Evolutionary conservation across 2,888 invertebrate genomes (phyloP).

Genomic region (Carabus problematicus): DNA sequence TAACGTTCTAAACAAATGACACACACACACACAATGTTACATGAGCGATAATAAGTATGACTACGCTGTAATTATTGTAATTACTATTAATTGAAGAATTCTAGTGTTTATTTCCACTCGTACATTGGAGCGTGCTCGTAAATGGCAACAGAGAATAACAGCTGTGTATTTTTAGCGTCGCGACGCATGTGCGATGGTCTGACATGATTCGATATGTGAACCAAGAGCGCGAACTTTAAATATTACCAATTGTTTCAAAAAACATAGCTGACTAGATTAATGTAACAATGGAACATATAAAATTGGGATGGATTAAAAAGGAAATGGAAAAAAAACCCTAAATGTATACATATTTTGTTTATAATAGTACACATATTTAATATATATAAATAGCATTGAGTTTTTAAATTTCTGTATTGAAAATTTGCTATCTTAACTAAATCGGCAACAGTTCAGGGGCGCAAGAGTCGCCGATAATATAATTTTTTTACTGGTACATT

Average conservation of each 20-base stretch:
- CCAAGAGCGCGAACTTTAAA: constrained; percentile 17
- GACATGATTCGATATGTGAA: constrained; percentile 16
- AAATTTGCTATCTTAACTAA: too few species aligned
- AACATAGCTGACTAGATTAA: neutral
- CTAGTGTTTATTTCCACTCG: constrained; percentile 16
- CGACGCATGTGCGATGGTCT: constrained; percentile 21
- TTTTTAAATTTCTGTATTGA: too few species aligned
- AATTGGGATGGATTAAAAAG: too few species aligned
- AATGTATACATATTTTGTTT: too few species aligned
- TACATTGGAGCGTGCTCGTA: constrained; percentile 27
- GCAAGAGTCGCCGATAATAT: too few species aligned
- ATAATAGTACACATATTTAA: too few species aligned
- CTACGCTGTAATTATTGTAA: constrained; percentile 17
- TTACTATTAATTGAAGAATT: constrained; percentile 22
- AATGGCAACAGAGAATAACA: constrained; percentile 25
- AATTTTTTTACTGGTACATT: too few species aligned
- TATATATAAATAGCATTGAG: too few species aligned
- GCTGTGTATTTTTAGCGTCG: constrained; percentile 36
- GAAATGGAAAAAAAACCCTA: too few species aligned
- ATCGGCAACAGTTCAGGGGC: too few species aligned
- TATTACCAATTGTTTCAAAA: neutral
- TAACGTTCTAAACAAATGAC: constrained; percentile 14
- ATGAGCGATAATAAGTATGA: neutral
- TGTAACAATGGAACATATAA: too few species aligned
- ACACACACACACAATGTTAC: constrained; percentile 2